These are phyloP conservation scores for Tortricodes alternella DNA, from an alignment of 2,888 invertebrate genomes.

Conservation along the genomic window DNA sequence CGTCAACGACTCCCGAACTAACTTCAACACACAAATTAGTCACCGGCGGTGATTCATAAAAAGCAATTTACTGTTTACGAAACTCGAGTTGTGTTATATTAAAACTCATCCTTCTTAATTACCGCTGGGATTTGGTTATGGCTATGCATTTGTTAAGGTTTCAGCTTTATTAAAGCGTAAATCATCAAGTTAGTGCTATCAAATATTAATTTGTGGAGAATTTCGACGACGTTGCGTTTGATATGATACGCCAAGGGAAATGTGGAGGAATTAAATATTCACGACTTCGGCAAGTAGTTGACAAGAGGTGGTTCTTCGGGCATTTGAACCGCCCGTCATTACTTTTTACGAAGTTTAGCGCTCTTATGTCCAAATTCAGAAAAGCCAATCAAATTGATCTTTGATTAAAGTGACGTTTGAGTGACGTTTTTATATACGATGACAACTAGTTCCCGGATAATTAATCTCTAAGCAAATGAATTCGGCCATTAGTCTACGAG, in stretches of 20 bases:
- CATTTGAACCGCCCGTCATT: too few relatives aligned
- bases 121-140: constrained; percentile 38
- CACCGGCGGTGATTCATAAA: neutral
- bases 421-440: too few relatives aligned
- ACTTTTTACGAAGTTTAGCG: too few relatives aligned
- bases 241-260: neutral
- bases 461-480: too few relatives aligned
- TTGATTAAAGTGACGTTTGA: too few relatives aligned
- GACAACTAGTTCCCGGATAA: too few relatives aligned
- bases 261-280: too few relatives aligned
- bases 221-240: constrained; percentile 95
- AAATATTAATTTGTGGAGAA: constrained; percentile 54
- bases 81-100: constrained; percentile 52
- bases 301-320: too few relatives aligned
- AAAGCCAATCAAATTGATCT: too few relatives aligned
- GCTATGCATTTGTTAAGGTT: constrained; percentile 36
- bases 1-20: neutral
- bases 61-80: constrained; percentile 53
- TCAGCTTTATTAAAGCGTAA: constrained; percentile 43
- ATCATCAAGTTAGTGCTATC: constrained; percentile 5
- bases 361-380: too few relatives aligned
- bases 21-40: neutral
- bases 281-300: too few relatives aligned
- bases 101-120: constrained; percentile 54
- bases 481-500: too few relatives aligned